phyloP scores from a whole-genome alignment of 2,113 vertebrate genomes.

The Dipodomys spectabilis region DNA sequence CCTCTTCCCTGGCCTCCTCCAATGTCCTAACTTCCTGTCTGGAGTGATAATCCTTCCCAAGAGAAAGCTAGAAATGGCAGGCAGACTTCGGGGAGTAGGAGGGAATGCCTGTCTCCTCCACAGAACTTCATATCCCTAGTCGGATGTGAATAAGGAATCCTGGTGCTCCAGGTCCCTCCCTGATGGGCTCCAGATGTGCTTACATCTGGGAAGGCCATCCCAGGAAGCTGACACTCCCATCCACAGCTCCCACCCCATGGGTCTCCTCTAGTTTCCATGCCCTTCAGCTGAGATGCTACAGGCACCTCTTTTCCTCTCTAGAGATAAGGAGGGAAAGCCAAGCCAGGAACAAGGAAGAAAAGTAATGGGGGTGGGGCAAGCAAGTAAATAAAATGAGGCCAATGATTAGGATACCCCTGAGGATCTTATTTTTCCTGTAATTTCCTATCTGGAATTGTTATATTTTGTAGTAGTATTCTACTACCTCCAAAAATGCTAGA shows the following conservation, averaged over 20 bases:
- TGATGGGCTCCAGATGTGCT: constrained; percentile 83
- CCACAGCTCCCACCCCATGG: constrained; percentile 66
- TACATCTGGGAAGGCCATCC: constrained; percentile 81
- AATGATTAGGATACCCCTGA: constrained; percentile 48
- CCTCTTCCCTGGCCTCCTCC: background rate
- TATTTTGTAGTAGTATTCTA: constrained; percentile 33
- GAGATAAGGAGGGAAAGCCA: constrained; percentile 6
- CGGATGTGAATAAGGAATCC: constrained; percentile 70
- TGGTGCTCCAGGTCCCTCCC: constrained; percentile 76
- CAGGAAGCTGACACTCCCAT: constrained; percentile 67
- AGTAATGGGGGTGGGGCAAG: background rate
- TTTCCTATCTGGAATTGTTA: constrained; percentile 57
- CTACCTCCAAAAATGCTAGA: background rate
- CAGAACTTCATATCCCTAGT: constrained; percentile 50
- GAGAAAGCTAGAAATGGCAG: constrained; percentile 57
- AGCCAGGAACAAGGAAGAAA: background rate
- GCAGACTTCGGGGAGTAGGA: constrained; percentile 45
- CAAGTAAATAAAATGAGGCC: constrained; percentile 55
- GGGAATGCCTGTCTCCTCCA: constrained; percentile 68
- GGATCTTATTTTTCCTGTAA: constrained; percentile 60
- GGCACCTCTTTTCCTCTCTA: constrained; percentile 29
- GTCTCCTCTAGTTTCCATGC: constrained; percentile 51
- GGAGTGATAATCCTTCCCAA: constrained; percentile 51
- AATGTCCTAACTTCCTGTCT: constrained; percentile 64
- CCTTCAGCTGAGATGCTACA: constrained; percentile 46